Evolutionary conservation across 37 sponge, comb jelly and placozoan genomes (phyloP).

Genomic region (Theonella swinhoei): DNA sequence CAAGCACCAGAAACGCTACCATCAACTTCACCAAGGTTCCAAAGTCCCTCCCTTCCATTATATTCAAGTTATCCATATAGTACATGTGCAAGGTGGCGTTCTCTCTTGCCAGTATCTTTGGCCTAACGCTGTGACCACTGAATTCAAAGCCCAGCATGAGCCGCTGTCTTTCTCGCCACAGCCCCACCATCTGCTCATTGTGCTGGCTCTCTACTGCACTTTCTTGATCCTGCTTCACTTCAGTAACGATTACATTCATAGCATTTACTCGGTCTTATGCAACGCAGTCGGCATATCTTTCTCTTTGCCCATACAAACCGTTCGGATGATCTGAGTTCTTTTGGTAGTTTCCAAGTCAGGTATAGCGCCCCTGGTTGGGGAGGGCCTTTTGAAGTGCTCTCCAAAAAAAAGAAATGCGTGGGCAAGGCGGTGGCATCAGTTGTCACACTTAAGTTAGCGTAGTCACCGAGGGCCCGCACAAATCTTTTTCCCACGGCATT

Average conservation of each 20-base stretch:
- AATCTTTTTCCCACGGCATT: background rate
- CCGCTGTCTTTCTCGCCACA: background rate
- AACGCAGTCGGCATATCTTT: background rate
- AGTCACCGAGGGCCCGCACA: background rate
- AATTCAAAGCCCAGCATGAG: constrained; percentile 3
- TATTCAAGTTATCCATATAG: background rate
- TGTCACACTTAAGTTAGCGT: background rate
- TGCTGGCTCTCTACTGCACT: background rate
- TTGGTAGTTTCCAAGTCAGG: background rate
- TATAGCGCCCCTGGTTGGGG: background rate
- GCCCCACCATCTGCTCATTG: constrained; percentile 8
- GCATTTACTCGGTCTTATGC: background rate
- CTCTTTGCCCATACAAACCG: too few relatives aligned
- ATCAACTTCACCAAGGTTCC: too few relatives aligned
- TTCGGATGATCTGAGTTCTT: too few relatives aligned
- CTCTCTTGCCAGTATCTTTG: background rate
- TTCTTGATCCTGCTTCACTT: background rate
- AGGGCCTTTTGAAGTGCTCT: background rate
- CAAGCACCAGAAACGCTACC: too few relatives aligned
- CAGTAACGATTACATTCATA: background rate
- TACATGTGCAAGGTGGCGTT: background rate
- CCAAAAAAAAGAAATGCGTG: background rate
- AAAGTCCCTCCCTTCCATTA: too few relatives aligned
- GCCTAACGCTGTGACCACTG: background rate
- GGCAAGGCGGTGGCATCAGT: background rate